A percentile compares a stretch with the other conserved stretches of the same genome.
phyloP scores from a whole-genome alignment of 2,113 vertebrate genomes.

The Pteropus alecto region DNA sequence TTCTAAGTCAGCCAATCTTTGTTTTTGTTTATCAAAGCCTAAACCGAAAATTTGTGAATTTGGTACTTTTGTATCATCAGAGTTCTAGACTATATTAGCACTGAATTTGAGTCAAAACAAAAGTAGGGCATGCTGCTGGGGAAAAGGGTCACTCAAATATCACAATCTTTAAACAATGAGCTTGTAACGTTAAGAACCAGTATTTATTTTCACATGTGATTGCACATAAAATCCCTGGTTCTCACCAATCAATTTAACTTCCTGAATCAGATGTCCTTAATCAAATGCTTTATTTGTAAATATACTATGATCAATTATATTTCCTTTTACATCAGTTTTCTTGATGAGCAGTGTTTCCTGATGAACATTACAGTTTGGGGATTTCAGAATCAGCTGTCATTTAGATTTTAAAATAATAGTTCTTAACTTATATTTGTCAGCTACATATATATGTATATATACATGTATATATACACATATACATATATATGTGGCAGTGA shows the following conservation, averaged over 20 bases:
- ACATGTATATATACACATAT: too few species aligned
- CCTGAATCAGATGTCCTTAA: background rate
- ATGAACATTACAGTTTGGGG: background rate
- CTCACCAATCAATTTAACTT: background rate
- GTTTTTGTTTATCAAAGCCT: background rate
- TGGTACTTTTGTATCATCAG: background rate
- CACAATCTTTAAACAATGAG: background rate
- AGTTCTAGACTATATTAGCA: background rate
- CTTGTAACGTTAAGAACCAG: background rate
- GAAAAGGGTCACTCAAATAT: background rate
- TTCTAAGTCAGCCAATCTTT: background rate
- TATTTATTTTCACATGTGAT: slow-evolving; percentile 17
- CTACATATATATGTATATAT: background rate
- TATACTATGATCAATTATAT: background rate
- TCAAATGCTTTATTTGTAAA: slow-evolving; percentile 33
- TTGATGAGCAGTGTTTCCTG: background rate
- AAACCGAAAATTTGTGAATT: slow-evolving; percentile 7
- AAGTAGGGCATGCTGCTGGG: background rate
- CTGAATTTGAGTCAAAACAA: background rate
- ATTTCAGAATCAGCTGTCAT: background rate
- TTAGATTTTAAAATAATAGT: slow-evolving; percentile 29
- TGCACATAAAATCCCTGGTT: background rate
- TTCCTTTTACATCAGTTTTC: background rate
- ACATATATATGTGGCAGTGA: background rate
- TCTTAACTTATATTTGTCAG: background rate